phyloP scores from a whole-genome alignment of 2,888 invertebrate genomes.

The Lysandra coridon region DNA sequence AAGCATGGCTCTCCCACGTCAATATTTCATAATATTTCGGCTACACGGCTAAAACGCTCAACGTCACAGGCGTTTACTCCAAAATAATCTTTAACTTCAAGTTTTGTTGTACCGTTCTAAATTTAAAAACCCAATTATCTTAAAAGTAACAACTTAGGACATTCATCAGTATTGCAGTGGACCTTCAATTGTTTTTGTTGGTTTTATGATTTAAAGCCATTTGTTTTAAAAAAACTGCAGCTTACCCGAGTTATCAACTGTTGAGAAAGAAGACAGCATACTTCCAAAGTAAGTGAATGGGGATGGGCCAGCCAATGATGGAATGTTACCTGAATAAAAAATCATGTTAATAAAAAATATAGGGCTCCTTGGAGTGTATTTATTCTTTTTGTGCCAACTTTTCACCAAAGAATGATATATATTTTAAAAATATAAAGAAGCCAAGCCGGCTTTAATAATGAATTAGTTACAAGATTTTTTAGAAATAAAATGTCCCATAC shows the following conservation, averaged over 20 bases:
- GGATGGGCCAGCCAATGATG: conserved; percentile 71
- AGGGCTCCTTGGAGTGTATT: not conserved
- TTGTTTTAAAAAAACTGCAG: not conserved
- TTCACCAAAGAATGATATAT: not conserved
- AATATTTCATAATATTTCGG: no score
- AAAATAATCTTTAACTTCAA: no score
- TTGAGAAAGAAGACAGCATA: conserved; percentile 58
- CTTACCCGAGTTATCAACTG: conserved; percentile 58
- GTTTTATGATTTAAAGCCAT: no score
- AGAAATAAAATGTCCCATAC: conserved; percentile 45
- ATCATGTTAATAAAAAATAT: not conserved
- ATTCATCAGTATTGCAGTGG: no score
- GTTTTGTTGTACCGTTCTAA: no score
- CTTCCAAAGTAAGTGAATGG: conserved; percentile 68
- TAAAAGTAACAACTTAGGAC: no score
- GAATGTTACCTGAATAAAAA: conserved; percentile 57
- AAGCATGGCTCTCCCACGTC: no score
- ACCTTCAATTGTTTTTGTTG: no score
- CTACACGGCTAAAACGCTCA: no score
- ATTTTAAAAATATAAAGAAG: not conserved
- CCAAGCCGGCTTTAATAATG: not conserved
- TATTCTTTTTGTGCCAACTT: not conserved
- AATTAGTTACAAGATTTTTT: not conserved
- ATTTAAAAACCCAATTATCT: no score
- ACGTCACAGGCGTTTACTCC: no score